A percentile compares a stretch with the other conserved stretches of the same genome.
These are phyloP conservation scores for Sardina pilchardus DNA, from an alignment of 2,113 vertebrate genomes.

Conservation along the genomic window DNA sequence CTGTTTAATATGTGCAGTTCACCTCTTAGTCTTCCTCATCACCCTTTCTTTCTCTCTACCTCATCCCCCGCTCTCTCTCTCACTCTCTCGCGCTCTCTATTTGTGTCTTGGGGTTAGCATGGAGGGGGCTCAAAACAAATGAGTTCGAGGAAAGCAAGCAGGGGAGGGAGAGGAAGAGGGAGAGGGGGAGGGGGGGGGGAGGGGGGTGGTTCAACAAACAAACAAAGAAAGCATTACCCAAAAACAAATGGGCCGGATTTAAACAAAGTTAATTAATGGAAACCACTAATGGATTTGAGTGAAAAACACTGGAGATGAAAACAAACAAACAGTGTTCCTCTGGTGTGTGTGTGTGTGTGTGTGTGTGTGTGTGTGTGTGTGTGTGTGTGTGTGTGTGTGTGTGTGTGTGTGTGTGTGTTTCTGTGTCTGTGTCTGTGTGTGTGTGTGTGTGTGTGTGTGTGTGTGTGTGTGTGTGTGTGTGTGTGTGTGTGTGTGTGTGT, in stretches of 20 bases:
- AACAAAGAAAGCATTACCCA: background rate
- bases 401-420: background rate
- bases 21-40: no score
- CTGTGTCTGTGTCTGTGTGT: background rate
- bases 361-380: background rate
- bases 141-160: background rate
- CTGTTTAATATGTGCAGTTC: background rate
- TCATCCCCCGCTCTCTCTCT: no score
- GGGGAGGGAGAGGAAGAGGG: slow-evolving; percentile 8
- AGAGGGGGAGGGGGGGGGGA: background rate
- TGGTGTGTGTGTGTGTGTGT: background rate
- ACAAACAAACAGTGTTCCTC: background rate
- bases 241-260: slow-evolving; percentile 1
- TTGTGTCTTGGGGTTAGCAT: no score
- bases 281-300: slow-evolving; percentile 8
- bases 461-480: background rate
- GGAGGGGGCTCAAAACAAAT: background rate
- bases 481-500: background rate
- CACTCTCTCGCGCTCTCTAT: no score
- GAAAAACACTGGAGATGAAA: background rate
- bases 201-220: background rate
- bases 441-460: background rate
- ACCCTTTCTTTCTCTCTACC: no score
- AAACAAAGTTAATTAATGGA: slow-evolving; percentile 9
- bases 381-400: background rate